Base-by-base conservation (phyloP, 2,888 invertebrate species). In the Meliscaeva auricollis region DNA sequence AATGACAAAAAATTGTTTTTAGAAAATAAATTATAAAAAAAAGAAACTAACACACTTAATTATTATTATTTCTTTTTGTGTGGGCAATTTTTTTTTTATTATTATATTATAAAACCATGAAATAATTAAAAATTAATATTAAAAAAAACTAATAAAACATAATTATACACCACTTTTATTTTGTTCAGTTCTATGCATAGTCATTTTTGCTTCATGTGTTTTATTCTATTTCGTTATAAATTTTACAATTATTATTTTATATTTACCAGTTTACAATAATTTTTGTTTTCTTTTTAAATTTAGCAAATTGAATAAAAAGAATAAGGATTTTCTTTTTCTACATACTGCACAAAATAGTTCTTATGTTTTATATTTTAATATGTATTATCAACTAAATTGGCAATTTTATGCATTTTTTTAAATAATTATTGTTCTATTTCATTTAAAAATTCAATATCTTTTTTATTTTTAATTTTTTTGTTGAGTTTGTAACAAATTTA, bases 221-320 rank as follows among this genome's bases (percentile, higher is more conserved):
- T 78, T 83, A 78, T 78, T 83, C 68, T 74, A 83, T 74, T 83
- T 78, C 83, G 83, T 83, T 72, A 32, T n/a, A n/a, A n/a, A n/a
- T n/a, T n/a, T n/a, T n/a, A n/a, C n/a, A n/a, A n/a, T n/a, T n/a
- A n/a, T n/a, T n/a, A n/a, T n/a, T n/a, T n/a, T n/a, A n/a, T 73
- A 44, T 77, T 50, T 68, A 66, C 69, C 64, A 20, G 56, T 62
- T 64, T 64, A 60, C 64, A 64, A 62, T 52, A 30, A 69, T 52
- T 46, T 58, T 46, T 56, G 38, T 62, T 35, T n/a, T 11, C 13
- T 22, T 68, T 56, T 3, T 26, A 3, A 32, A 48, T 77, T 73
- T 77, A n/a, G 35, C 26, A n/a, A 0, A 58, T 70, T 22, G 20
- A 70, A 76, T 66, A 68, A 35, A 52, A 72, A 11, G 7, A 15